Conservation (phyloP, 2,797 vertebrate genomes). For the Mycteria americana region DNA sequence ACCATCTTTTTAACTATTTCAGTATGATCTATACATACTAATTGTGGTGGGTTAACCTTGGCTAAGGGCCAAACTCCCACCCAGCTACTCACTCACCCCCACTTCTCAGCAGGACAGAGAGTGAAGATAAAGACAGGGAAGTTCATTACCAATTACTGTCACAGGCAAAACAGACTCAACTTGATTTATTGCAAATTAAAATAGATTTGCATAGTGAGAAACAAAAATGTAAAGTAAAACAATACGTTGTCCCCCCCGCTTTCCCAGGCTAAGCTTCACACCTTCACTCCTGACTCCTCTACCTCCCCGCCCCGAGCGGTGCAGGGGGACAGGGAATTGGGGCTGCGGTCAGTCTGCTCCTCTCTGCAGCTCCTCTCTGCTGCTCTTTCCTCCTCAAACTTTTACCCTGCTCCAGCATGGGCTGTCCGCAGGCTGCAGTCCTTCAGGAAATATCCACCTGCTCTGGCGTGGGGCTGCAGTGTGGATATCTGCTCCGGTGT, state of each 20-base stretch:
- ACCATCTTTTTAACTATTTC: background rate
- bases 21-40: background rate
- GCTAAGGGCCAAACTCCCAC: background rate
- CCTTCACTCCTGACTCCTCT: no score
- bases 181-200: background rate
- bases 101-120: background rate
- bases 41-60: background rate
- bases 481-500: background rate
- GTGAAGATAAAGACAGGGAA: background rate
- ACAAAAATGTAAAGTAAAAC: background rate
- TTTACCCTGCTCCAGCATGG: background rate
- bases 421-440: background rate
- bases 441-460: background rate
- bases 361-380: background rate
- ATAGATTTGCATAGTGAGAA: background rate
- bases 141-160: background rate
- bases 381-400: background rate
- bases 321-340: background rate
- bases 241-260: rapidly evolving
- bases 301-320: rapidly evolving
- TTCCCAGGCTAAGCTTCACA: background rate
- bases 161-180: background rate
- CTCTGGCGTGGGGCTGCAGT: background rate
- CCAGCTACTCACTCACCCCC: background rate
- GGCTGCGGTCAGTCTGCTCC: background rate